Evolutionary conservation across 1,140 invertebrate species (phyloP).

Genomic region (Pomacea maculata): DNA sequence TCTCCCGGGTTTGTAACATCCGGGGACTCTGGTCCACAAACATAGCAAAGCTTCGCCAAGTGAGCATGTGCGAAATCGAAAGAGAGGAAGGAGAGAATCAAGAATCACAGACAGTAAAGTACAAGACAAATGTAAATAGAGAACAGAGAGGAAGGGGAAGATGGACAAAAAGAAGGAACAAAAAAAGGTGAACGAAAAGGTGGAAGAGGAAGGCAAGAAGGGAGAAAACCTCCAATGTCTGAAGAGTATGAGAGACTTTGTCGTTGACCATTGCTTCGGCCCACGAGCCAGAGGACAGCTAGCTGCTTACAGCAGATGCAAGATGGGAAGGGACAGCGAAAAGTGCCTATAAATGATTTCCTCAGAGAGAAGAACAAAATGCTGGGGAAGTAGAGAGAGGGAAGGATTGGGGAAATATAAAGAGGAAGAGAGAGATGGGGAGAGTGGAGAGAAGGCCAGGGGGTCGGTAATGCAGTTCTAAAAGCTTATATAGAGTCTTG

Average conservation of each 20-base stretch:
- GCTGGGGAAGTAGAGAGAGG: slow-evolving; percentile 12
- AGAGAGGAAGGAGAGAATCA: neutral
- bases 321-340: neutral
- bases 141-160: neutral
- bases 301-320: no score
- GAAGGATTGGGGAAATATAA: neutral
- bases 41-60: no score
- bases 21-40: no score
- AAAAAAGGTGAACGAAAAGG: no score
- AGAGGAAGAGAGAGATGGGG: neutral
- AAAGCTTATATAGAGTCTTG: neutral
- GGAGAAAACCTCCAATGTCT: neutral
- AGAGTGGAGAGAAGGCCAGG: neutral
- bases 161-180: neutral
- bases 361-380: neutral
- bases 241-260: neutral
- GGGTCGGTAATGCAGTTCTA: neutral
- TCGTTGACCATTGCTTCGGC: no score
- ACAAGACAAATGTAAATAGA: neutral
- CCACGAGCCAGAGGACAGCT: no score
- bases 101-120: neutral
- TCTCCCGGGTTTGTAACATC: no score
- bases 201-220: neutral
- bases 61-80: neutral
- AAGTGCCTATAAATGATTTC: neutral